Conservation (phyloP, 2,113 vertebrate genomes). For the Archocentrus centrarchus region DNA sequence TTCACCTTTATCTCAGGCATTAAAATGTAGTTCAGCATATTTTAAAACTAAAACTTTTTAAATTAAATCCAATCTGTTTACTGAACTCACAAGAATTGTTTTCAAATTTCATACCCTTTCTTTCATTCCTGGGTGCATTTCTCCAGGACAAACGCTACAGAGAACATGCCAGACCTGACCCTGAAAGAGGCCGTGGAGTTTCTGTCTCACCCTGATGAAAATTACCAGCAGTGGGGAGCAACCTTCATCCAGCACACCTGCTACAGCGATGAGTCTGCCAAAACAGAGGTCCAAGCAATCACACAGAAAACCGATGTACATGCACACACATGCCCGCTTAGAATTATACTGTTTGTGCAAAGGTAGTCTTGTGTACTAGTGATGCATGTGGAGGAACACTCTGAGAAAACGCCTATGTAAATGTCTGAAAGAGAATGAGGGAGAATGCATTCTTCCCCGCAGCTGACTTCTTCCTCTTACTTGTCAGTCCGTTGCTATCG, state of each 20-base stretch:
- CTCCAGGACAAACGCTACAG: conserved; percentile 63
- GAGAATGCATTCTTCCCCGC: neutral
- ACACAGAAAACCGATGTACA: neutral
- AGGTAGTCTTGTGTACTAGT: neutral
- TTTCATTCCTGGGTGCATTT: conserved; percentile 3
- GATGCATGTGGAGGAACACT: neutral
- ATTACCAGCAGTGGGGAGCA: conserved; percentile 86
- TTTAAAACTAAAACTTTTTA: neutral
- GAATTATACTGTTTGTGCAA: neutral
- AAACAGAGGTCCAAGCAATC: conserved; percentile 83
- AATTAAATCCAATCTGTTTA: neutral
- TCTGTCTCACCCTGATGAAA: conserved; percentile 82
- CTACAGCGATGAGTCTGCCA: conserved; percentile 88
- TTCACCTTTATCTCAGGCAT: neutral
- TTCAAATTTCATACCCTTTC: neutral
- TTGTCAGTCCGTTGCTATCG: neutral
- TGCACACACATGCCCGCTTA: neutral
- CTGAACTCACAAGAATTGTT: neutral
- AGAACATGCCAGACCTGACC: conserved; percentile 77
- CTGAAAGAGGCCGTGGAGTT: conserved; percentile 87
- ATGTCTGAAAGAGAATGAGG: conserved; percentile 4
- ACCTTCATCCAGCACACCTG: conserved; percentile 91
- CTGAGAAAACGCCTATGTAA: conserved; percentile 1
- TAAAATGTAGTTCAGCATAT: neutral
- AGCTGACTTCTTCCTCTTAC: neutral